Conservation (phyloP, 2,888 invertebrate species). For the Hyppa rectilinea region DNA sequence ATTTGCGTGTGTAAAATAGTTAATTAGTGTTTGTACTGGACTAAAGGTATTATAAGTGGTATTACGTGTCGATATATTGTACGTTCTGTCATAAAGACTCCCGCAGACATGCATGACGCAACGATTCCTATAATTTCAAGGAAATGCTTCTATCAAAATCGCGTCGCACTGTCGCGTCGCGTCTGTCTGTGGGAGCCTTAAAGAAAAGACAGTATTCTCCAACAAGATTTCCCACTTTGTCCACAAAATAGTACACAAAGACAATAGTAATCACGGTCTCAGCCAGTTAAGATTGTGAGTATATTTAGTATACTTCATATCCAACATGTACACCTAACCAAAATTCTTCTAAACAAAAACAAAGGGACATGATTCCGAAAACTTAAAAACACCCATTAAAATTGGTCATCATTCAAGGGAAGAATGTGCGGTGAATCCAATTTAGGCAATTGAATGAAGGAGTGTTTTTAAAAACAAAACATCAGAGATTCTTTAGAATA, state of each 20-base stretch:
- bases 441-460: constrained; percentile 66
- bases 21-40: background rate
- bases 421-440: constrained; percentile 66
- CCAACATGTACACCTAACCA: background rate
- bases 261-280: background rate
- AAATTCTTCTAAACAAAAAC: background rate
- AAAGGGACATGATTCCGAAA: background rate
- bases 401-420: constrained; percentile 44
- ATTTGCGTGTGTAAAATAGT: background rate
- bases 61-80: background rate
- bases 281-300: constrained; percentile 1
- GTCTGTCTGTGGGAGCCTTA: too few species aligned
- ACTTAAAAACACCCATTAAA: constrained; percentile 20
- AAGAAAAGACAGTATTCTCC: background rate
- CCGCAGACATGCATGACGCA: too few species aligned
- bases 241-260: background rate
- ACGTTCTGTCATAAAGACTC: background rate
- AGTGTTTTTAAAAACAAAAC: constrained; percentile 74
- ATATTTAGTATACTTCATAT: background rate
- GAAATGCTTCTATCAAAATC: too few species aligned
- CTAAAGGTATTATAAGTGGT: background rate
- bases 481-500: constrained; percentile 77
- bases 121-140: too few species aligned
- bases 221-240: background rate
- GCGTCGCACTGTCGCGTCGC: too few species aligned